Evolutionary conservation across 1,140 invertebrate genomes (phyloP), one percentile per base, ranked within the genome.

Genomic region (Eupristina koningsbergeri): DNA sequence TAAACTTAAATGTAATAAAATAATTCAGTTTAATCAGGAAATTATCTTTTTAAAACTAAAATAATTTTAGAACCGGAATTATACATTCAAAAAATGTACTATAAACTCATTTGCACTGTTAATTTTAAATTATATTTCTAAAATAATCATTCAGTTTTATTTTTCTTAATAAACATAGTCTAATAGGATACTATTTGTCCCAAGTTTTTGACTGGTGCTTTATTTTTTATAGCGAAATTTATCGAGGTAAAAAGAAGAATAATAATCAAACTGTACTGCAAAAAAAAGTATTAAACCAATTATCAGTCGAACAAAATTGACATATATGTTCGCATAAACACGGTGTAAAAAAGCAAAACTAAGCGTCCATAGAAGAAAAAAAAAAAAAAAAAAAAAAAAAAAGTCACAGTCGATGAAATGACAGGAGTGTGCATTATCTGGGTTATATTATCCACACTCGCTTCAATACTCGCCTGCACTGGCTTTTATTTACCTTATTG

Each of bases 401-500:
- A 19, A 29, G 45, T 47, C 11, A 69, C 29, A 29, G 31, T 50
- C 71, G 41, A 63, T 74, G 71, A 75, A 87, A 91, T 95, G 88
- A 95, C 94, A 79, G 93, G 93, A 67, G 91, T 94, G 63, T 95
- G 95, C 67, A 92, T 95, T 79, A 89, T 94, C 82, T 96, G 95
- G 95, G 94, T 94, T 19, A 92, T 94, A 58, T 87, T 95, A 80
- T 95, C 95, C 47, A 90, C 95, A 61, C 89, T 94, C 47, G 93
- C 94, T 63, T 94, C 95, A n/a, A 89, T 95, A 58, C 90, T 94
- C 29, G 93, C 93, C 86, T 94, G 94, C 88, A 93, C 93, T 19
- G 95, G 95, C 81, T 96, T 95, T 89, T 96, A 95, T 87, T 90
- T 96, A 87, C 95, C 95, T 76, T 95, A 94, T 89, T 96, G 95